Base-by-base conservation (phyloP, 2,797 vertebrate species). In the Eidolon dupreanum region DNA sequence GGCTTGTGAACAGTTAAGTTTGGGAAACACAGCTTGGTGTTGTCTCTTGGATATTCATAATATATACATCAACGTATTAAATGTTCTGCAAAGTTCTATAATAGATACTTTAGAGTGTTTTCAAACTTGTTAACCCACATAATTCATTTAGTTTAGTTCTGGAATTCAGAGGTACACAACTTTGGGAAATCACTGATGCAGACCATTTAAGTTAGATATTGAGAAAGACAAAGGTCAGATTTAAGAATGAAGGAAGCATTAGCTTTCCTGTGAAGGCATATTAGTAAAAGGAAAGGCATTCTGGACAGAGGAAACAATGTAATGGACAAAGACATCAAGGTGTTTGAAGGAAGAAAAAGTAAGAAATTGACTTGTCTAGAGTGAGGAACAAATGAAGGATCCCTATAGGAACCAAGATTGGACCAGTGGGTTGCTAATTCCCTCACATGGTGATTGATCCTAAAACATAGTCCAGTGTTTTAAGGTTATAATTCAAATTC, bases 401-500 rank as follows among this genome's bases (percentile, higher is more conserved):
- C 33, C 59, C 10, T 31, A 2, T 81, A 43, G 57, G 51, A 90
- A 77, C 38, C 46, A 28, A 77, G 55, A 55, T 89, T 59, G 43
- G 10, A 55, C 55, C 31, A 63, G 0, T 33, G 17, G 0, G 19
- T 88, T 59, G 28, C 31, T 77, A 46, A 43, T 90, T 88, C 75
- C 26, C 15, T 90, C 8, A 31, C 5, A 36, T 74, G 41, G 7
- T 71, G 22, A 68, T 77, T 81, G 53, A 59, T 31, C 26, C 31
- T 86, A 75, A 84, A 93, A 55, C 66, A 33, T 24, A 77, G 36
- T 65, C n/a, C 33, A 65, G 0, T 88, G 57, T 85, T 85, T 88
- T 82, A 59, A 82, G 49, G 8, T 94, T 96, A 20, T 91, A 46
- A 83, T 75, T 95, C 36, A 77, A 49, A 74, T 41, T 88, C 31